Conservation (phyloP, 2,797 vertebrate species). For the Hippopotamyrus pictus region DNA sequence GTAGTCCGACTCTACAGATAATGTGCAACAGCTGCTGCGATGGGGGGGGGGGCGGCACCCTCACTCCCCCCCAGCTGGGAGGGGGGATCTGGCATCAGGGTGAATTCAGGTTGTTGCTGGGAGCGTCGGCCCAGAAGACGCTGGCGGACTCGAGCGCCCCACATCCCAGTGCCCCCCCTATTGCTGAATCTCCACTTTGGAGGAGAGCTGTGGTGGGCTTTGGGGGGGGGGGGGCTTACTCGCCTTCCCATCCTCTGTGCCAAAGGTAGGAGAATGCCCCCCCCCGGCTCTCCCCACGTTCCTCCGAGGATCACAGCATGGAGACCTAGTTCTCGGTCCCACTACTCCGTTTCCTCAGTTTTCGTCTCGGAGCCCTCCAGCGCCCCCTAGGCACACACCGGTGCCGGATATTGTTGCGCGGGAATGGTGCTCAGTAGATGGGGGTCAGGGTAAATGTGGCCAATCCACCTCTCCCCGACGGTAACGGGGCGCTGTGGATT, state of each 20-base stretch:
- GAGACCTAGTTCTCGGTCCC: not conserved
- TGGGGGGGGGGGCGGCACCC: conserved; percentile 25
- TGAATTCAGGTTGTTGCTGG: not conserved
- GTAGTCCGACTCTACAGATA: not conserved
- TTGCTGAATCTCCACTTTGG: conserved; percentile 28
- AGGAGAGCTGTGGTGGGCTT: not conserved
- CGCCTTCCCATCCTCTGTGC: conserved; percentile 37
- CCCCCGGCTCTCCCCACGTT: not conserved
- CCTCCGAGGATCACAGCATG: conserved; percentile 16
- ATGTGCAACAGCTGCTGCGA: conserved; percentile 22
- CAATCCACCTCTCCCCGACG: not conserved
- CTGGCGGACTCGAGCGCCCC: not conserved
- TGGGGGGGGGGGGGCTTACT: conserved; percentile 16
- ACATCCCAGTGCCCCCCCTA: not conserved
- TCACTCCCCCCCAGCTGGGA: not conserved
- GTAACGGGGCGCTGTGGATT: not conserved
- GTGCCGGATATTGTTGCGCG: not conserved
- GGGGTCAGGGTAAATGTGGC: not conserved
- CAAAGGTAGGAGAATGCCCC: conserved; percentile 15
- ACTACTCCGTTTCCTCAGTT: not conserved
- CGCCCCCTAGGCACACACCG: not conserved
- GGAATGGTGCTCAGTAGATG: not conserved
- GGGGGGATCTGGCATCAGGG: not conserved
- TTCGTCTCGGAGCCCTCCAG: not conserved
- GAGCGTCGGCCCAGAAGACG: not conserved